These are phyloP conservation scores for Paramormyrops kingsleyae DNA, from an alignment of 2,113 vertebrate genomes.

Conservation along the genomic window DNA sequence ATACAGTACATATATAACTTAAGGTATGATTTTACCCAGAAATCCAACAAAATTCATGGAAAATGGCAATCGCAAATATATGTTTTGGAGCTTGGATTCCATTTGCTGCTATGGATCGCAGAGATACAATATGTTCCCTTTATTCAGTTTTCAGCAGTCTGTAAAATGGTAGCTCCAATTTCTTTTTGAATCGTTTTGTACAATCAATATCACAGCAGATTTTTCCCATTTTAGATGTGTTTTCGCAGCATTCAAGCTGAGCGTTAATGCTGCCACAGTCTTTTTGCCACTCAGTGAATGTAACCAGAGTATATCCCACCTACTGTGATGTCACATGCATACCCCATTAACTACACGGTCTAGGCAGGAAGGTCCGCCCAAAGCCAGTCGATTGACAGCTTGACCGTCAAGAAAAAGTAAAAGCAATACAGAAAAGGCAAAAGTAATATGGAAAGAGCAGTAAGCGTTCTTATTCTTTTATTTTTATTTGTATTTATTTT, in stretches of 20 bases:
- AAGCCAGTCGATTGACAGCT: background rate
- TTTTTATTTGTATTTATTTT: background rate
- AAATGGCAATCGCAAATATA: background rate
- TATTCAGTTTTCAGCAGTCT: background rate
- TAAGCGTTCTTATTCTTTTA: too few species aligned
- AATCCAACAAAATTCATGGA: background rate
- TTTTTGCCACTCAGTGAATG: background rate
- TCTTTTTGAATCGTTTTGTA: background rate
- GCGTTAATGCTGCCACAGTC: background rate
- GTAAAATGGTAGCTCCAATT: background rate
- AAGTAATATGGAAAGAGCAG: background rate
- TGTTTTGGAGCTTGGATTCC: background rate
- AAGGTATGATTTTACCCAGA: background rate
- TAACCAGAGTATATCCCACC: background rate
- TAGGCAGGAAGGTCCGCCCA: background rate
- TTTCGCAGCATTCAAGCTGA: background rate
- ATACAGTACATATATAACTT: background rate
- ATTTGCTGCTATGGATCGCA: too few species aligned
- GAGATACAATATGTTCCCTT: background rate
- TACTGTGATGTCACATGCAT: background rate
- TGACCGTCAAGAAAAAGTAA: background rate
- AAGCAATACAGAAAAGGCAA: background rate
- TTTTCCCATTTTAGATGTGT: background rate
- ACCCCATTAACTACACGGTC: background rate
- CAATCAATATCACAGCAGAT: background rate